A percentile compares a stretch with the other conserved stretches of the same genome.
Evolutionary conservation across 1,140 invertebrate species (phyloP).

Genomic region (Harlomillsia oculata): DNA sequence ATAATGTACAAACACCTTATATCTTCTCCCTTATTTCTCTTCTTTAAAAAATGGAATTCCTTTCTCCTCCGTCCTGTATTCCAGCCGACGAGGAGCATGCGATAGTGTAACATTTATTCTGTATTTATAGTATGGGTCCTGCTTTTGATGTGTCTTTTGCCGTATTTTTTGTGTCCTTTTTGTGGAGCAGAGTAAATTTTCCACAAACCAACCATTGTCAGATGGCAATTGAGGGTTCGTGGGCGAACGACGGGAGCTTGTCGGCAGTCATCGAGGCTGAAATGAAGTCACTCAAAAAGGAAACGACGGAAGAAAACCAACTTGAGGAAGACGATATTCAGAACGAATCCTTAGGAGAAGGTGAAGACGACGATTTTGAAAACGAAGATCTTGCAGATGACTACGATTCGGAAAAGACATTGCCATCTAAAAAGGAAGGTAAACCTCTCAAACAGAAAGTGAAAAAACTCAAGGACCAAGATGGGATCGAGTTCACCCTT

Average conservation of each 20-base stretch:
- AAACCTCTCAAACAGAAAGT: background rate
- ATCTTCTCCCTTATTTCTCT: too few relatives aligned
- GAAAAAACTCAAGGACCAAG: slow-evolving; percentile 4
- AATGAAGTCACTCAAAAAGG: background rate
- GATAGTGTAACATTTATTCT: too few relatives aligned
- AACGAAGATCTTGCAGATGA: slow-evolving; percentile 11
- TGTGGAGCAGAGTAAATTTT: too few relatives aligned
- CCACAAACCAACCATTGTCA: slow-evolving; percentile 12
- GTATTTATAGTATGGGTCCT: too few relatives aligned
- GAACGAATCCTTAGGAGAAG: background rate
- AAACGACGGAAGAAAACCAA: background rate
- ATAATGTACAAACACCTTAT: too few relatives aligned
- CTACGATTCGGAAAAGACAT: slow-evolving; percentile 4
- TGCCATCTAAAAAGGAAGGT: slow-evolving; percentile 5
- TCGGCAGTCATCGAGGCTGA: slow-evolving; percentile 14
- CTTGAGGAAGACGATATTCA: background rate
- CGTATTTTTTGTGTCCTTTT: too few relatives aligned
- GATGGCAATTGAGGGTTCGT: slow-evolving; percentile 25
- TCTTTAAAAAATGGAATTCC: too few relatives aligned
- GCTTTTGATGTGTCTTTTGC: too few relatives aligned
- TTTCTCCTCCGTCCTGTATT: too few relatives aligned
- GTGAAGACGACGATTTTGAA: slow-evolving; percentile 5
- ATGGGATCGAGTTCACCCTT: slow-evolving; percentile 7
- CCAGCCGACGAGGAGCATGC: too few relatives aligned
- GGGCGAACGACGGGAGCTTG: slow-evolving; percentile 12